A percentile compares a stretch with the other conserved stretches of the same genome.
Evolutionary conservation across 2,113 vertebrate genomes (phyloP).

Genomic region (Misgurnus mizolepis): DNA sequence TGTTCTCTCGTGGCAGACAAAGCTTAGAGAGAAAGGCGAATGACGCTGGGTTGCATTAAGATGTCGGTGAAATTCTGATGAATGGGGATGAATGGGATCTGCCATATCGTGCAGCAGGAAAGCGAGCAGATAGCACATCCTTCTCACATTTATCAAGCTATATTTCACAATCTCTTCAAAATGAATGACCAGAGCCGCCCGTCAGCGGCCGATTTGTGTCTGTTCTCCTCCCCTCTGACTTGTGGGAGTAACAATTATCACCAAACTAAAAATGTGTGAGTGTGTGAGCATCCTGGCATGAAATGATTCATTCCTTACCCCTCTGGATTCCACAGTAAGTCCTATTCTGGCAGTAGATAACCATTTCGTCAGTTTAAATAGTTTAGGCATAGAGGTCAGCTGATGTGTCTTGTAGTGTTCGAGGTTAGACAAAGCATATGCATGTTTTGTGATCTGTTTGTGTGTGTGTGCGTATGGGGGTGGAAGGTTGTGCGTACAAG

Average conservation of each 20-base stretch:
- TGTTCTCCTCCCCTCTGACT: constrained; percentile 16
- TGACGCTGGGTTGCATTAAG: constrained; percentile 40
- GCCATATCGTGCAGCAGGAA: constrained; percentile 47
- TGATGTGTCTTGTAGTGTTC: not conserved
- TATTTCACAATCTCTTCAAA: constrained; percentile 48
- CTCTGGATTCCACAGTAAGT: not conserved
- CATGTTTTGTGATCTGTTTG: constrained; percentile 13
- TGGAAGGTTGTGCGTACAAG: constrained; percentile 25
- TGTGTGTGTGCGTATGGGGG: constrained; percentile 15
- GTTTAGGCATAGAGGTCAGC: not conserved
- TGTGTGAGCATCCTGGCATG: not conserved
- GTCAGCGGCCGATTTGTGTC: constrained; percentile 41
- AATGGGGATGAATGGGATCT: constrained; percentile 39
- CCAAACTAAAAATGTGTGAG: constrained; percentile 32
- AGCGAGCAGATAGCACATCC: constrained; percentile 49
- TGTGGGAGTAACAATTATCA: constrained; percentile 49
- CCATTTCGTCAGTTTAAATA: not conserved
- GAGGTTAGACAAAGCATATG: not conserved
- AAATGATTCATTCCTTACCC: not conserved
- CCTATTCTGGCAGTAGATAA: not conserved
- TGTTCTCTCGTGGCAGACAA: constrained; percentile 26
- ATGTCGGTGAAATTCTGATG: constrained; percentile 45
- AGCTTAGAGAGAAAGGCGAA: constrained; percentile 40
- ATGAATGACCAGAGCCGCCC: constrained; percentile 41
- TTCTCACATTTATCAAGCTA: constrained; percentile 51